phyloP scores from a whole-genome alignment of 2,888 invertebrate genomes.

The Cyrtodaria siliqua region DNA sequence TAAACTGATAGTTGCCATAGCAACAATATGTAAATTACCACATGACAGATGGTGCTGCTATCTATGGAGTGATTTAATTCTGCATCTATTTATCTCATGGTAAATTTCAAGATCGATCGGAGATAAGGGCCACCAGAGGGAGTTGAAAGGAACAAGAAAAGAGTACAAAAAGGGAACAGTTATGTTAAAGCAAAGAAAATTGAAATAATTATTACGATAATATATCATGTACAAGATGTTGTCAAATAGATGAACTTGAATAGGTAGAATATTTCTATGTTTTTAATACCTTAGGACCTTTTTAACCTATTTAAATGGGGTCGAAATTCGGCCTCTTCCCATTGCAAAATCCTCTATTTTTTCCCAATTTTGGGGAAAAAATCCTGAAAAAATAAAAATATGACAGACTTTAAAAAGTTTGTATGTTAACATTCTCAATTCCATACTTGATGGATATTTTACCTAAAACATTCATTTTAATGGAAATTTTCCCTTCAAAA shows the following conservation, averaged over 20 bases:
- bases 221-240: too few relatives aligned
- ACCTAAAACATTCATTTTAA: too few relatives aligned
- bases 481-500: too few relatives aligned
- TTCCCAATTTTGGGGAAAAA: background rate
- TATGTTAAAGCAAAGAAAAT: background rate
- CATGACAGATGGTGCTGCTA: conserved; percentile 62
- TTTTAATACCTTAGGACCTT: too few relatives aligned
- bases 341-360: too few relatives aligned
- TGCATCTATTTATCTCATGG: conserved; percentile 61
- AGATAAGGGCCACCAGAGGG: conserved; percentile 21
- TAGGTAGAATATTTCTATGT: background rate
- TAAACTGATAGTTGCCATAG: conserved; percentile 62
- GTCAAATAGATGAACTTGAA: conserved; percentile 22
- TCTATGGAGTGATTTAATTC: conserved; percentile 61
- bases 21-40: conserved; percentile 66
- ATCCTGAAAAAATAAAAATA: background rate
- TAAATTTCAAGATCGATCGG: conserved; percentile 41
- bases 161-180: conserved; percentile 9
- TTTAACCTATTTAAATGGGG: too few relatives aligned
- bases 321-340: too few relatives aligned
- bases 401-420: too few relatives aligned
- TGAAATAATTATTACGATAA: conserved; percentile 10
- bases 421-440: too few relatives aligned
- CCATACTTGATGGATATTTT: too few relatives aligned
- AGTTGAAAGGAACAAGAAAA: conserved; percentile 4